These are phyloP conservation scores for Elephas maximus DNA, from an alignment of 2,113 vertebrate species.

Conservation along the genomic window DNA sequence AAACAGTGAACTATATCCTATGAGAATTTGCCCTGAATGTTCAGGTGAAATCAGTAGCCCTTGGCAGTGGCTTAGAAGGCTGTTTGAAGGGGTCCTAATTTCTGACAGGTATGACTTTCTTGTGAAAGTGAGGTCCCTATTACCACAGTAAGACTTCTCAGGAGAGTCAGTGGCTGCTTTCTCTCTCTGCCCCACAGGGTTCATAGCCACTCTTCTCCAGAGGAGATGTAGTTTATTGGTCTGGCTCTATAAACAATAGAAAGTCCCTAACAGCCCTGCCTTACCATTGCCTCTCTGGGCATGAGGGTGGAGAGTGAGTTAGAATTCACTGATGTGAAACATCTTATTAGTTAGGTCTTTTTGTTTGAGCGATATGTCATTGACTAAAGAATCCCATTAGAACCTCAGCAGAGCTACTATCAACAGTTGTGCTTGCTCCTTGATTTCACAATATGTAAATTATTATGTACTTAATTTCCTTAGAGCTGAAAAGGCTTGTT, in stretches of 20 bases:
- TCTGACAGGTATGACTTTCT: not conserved
- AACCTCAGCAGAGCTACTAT: not conserved
- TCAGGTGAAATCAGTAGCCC: accelerated
- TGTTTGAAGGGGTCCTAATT: not conserved
- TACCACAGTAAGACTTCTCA: accelerated
- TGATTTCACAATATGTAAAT: not conserved
- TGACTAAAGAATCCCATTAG: not conserved
- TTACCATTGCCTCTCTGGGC: not conserved
- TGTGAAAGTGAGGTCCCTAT: accelerated
- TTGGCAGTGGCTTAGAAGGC: not conserved
- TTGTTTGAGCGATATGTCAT: not conserved
- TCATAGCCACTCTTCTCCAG: accelerated
- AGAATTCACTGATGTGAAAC: not conserved
- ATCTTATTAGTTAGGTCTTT: not conserved
- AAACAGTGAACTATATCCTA: too few species aligned
- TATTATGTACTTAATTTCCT: not conserved
- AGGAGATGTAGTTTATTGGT: not conserved
- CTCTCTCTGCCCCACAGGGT: accelerated
- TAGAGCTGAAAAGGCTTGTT: not conserved
- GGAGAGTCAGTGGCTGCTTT: accelerated
- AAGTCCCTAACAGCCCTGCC: too few species aligned
- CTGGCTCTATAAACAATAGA: not conserved
- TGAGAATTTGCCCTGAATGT: not conserved
- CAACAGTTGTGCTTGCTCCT: accelerated
- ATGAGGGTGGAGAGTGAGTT: accelerated